phyloP scores from a whole-genome alignment of 2,888 invertebrate genomes.

The Sphaerophoria taeniata region DNA sequence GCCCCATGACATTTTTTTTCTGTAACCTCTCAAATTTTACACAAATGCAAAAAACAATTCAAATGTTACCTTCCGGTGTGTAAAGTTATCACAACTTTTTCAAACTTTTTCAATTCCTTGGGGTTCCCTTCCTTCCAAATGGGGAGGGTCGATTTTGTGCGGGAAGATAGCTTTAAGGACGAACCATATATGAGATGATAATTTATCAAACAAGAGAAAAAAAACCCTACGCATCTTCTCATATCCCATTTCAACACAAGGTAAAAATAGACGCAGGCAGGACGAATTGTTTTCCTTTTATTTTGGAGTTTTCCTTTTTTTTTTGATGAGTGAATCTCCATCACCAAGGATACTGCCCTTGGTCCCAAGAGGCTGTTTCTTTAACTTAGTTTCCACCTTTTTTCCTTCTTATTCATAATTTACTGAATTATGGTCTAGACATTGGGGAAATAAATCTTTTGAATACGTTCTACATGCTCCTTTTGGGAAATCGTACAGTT shows the following conservation, averaged over 20 bases:
- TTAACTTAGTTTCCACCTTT: conserved; percentile 37
- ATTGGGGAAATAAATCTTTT: conserved; percentile 15
- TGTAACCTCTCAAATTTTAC: not conserved
- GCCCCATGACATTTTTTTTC: too few species aligned
- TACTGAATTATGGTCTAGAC: conserved; percentile 43
- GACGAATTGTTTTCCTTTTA: conserved; percentile 42
- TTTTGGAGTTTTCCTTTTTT: not conserved
- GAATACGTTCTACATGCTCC: not conserved
- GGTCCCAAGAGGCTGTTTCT: conserved; percentile 29
- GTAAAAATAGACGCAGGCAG: conserved; percentile 51
- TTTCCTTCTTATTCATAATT: not conserved
- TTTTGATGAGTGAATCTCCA: not conserved
- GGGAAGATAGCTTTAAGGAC: not conserved
- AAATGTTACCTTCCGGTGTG: conserved; percentile 18
- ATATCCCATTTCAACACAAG: conserved; percentile 33
- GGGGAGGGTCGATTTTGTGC: not conserved
- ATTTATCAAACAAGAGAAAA: conserved; percentile 33
- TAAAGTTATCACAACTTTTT: not conserved
- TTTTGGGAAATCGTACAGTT: not conserved
- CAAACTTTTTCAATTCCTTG: not conserved
- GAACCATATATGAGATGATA: not conserved
- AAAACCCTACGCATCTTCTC: conserved; percentile 13
- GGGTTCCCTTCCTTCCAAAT: not conserved
- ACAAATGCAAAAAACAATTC: not conserved
- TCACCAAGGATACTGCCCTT: not conserved